A percentile compares a stretch with the other conserved stretches of the same genome.
These are phyloP conservation scores for Forbesichthys papilliferus DNA, from an alignment of 2,113 vertebrate species.

Conservation along the genomic window DNA sequence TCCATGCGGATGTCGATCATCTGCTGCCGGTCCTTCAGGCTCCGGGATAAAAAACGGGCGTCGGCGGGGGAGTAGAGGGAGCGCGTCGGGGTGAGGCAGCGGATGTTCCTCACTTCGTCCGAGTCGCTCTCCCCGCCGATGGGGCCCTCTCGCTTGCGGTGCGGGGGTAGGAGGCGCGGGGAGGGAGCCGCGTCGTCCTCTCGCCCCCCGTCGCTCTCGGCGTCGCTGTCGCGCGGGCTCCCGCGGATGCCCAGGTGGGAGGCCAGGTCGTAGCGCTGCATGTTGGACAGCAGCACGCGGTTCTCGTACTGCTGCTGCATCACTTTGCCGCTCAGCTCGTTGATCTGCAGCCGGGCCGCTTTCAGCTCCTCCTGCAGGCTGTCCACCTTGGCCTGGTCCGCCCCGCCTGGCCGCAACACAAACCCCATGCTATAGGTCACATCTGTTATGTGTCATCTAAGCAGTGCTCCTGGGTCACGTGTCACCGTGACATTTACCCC, in stretches of 20 bases:
- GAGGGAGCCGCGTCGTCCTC: slow-evolving; percentile 82
- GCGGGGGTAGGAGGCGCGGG: slow-evolving; percentile 85
- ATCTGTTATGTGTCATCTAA: background rate
- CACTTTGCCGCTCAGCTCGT: slow-evolving; percentile 96
- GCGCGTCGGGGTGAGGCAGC: slow-evolving; percentile 93
- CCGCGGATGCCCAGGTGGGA: slow-evolving; percentile 92
- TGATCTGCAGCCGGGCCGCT: slow-evolving; percentile 92
- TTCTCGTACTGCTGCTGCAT: slow-evolving; percentile 99
- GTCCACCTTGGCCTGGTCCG: slow-evolving; percentile 86
- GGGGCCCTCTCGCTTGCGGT: slow-evolving; percentile 95
- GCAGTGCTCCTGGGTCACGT: too few species aligned
- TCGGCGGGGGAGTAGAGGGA: slow-evolving; percentile 85
- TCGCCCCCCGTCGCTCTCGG: slow-evolving; percentile 90
- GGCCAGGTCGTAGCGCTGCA: slow-evolving; percentile 98
- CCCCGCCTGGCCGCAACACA: slow-evolving; percentile 45
- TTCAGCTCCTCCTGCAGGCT: slow-evolving; percentile 95
- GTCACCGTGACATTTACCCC: too few species aligned
- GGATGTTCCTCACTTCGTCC: slow-evolving; percentile 93
- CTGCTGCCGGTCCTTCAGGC: slow-evolving; percentile 94
- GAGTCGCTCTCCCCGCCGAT: slow-evolving; percentile 96
- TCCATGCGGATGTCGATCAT: slow-evolving; percentile 97
- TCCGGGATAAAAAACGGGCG: slow-evolving; percentile 87
- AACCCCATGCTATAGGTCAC: too few species aligned
- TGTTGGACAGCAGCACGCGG: slow-evolving; percentile 96
- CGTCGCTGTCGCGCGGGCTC: slow-evolving; percentile 94